Evolutionary conservation across 1,140 invertebrate genomes (phyloP).

Genomic region (Drosophila nasuta): DNA sequence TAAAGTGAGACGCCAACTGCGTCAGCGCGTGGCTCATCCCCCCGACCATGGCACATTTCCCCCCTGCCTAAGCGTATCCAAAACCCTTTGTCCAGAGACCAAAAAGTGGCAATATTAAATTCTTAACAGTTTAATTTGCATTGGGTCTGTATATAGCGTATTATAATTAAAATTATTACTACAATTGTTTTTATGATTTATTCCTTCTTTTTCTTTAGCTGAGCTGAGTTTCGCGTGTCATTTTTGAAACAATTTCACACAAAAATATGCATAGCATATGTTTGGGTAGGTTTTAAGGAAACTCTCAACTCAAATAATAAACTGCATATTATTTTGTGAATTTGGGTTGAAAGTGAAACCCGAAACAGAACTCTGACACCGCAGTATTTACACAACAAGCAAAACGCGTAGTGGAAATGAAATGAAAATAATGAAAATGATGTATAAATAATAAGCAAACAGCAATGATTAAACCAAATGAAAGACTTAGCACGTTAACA

Average conservation of each 20-base stretch:
- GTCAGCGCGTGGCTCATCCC: slow-evolving; percentile 32
- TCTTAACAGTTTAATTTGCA: slow-evolving; percentile 48
- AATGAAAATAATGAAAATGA: slow-evolving; percentile 28
- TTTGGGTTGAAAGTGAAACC: background rate
- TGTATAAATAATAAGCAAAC: slow-evolving; percentile 71
- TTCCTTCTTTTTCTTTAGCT: background rate
- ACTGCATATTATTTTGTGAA: background rate
- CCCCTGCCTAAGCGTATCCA: background rate
- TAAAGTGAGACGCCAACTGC: slow-evolving; percentile 44
- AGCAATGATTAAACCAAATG: slow-evolving; percentile 57
- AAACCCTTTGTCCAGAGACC: slow-evolving; percentile 16
- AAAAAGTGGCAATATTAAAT: slow-evolving; percentile 35
- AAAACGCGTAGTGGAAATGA: slow-evolving; percentile 38
- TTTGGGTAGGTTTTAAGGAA: background rate
- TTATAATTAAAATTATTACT: slow-evolving; percentile 34
- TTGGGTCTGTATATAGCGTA: slow-evolving; percentile 42
- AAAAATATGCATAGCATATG: slow-evolving; percentile 7
- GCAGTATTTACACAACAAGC: slow-evolving; percentile 29
- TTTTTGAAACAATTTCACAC: background rate
- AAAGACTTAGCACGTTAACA: slow-evolving; percentile 83
- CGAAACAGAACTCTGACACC: background rate
- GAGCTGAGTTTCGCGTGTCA: background rate
- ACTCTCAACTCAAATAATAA: slow-evolving; percentile 3
- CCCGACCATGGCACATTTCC: background rate
- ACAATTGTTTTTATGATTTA: slow-evolving; percentile 26